phyloP scores from a whole-genome alignment of 2,888 invertebrate species.

The Acrocyrtus sp. region DNA sequence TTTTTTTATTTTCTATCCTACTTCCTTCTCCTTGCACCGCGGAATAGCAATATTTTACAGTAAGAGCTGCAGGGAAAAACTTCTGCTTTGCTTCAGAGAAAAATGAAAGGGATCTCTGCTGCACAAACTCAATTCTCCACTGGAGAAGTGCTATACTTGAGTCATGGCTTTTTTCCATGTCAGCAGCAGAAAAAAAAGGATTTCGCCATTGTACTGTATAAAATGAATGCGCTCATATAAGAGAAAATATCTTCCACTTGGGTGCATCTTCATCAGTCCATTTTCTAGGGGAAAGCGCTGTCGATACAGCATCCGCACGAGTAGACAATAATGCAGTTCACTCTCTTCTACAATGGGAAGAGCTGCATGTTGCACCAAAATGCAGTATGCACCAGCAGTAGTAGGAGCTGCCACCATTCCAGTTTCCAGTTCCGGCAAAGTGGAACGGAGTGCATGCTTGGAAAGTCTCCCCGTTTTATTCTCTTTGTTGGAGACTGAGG shows the following conservation, averaged over 20 bases:
- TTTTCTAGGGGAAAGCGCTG: background rate
- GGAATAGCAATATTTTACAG: background rate
- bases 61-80: slow-evolving; percentile 12
- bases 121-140: background rate
- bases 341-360: background rate
- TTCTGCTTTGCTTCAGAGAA: slow-evolving; percentile 22
- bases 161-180: background rate
- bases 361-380: background rate
- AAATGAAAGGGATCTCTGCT: slow-evolving; percentile 3
- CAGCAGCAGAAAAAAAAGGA: background rate
- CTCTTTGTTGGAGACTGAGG: slow-evolving; percentile 10
- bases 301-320: slow-evolving; percentile 10
- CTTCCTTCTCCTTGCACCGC: slow-evolving; percentile 3
- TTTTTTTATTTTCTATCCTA: background rate
- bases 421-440: slow-evolving; percentile 1
- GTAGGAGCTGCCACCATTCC: background rate
- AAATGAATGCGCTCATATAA: background rate
- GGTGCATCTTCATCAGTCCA: slow-evolving; percentile 1
- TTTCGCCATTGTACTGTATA: slow-evolving; percentile 1
- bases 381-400: slow-evolving; percentile 15
- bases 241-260: background rate
- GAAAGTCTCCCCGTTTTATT: background rate
- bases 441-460: slow-evolving; percentile 7
- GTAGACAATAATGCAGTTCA: slow-evolving; percentile 14
- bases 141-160: background rate